Conservation (phyloP, 1,140 invertebrate species). For the Laupala kohalensis region DNA sequence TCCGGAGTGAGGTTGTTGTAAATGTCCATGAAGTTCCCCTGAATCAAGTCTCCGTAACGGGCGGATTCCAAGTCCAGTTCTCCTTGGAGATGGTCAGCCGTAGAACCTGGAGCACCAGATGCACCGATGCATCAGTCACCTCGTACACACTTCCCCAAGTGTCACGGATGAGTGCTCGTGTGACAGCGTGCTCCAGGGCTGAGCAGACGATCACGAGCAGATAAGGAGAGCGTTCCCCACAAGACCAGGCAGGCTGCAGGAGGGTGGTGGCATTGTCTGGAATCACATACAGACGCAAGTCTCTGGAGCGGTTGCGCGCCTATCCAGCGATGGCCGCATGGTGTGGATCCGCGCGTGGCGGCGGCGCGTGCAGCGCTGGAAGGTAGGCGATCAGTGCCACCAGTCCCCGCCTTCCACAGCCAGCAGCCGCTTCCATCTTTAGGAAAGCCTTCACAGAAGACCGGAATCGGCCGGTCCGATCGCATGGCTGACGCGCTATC, state of each 20-base stretch:
- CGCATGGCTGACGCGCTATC: not conserved
- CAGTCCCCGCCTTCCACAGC: not conserved
- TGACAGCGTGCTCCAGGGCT: slow-evolving; percentile 47
- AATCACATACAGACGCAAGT: slow-evolving; percentile 52
- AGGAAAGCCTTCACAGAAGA: not conserved
- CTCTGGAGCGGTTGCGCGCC: slow-evolving; percentile 54
- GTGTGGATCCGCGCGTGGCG: not conserved
- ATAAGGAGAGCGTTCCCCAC: slow-evolving; percentile 35
- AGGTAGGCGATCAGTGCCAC: not conserved
- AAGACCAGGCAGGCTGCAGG: slow-evolving; percentile 45
- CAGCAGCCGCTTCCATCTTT: not conserved
- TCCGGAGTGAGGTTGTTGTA: slow-evolving; percentile 91
- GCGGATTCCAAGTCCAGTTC: slow-evolving; percentile 43
- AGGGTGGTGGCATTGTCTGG: slow-evolving; percentile 52
- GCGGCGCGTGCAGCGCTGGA: not conserved
- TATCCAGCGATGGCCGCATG: slow-evolving; percentile 44
- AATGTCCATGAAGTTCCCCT: slow-evolving; percentile 76
- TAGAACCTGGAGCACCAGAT: slow-evolving; percentile 41
- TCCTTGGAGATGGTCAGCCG: slow-evolving; percentile 36
- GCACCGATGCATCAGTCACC: slow-evolving; percentile 28
- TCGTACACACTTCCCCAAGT: slow-evolving; percentile 49
- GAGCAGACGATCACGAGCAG: slow-evolving; percentile 63
- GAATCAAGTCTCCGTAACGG: slow-evolving; percentile 69
- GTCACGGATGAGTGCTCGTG: slow-evolving; percentile 55
- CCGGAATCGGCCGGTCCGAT: not conserved